phyloP scores from a whole-genome alignment of 1,140 invertebrate species.

The Tetranychus cinnabarinus region DNA sequence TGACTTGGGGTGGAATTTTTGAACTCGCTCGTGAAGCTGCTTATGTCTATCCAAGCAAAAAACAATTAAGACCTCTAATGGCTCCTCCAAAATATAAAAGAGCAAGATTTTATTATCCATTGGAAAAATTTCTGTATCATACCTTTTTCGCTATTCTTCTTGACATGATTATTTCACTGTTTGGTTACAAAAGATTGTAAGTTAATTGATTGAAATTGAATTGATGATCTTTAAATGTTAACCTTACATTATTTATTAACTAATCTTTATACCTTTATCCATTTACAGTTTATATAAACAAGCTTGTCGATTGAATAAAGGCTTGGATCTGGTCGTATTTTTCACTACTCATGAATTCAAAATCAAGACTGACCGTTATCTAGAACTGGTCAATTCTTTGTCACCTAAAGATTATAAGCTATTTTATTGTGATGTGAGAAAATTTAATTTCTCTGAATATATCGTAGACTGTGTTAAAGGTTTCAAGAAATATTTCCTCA shows the following conservation, averaged over 20 bases:
- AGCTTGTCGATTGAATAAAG: not conserved
- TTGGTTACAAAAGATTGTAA: slow-evolving; percentile 1
- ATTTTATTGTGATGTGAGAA: slow-evolving; percentile 40
- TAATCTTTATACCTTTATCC: not conserved
- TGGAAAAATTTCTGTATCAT: not conserved
- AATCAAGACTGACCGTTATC: not conserved
- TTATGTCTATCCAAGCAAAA: not conserved
- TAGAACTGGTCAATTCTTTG: not conserved
- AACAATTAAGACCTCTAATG: not conserved
- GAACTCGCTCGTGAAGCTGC: not conserved
- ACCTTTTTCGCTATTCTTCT: slow-evolving; percentile 1
- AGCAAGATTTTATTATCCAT: not conserved
- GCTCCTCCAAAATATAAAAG: not conserved
- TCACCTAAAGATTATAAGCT: slow-evolving; percentile 11
- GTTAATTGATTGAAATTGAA: not conserved
- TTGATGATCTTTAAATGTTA: too few species aligned
- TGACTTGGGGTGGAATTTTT: not conserved
- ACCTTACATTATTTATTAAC: too few species aligned
- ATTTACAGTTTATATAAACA: not conserved
- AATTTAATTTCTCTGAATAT: slow-evolving; percentile 39
- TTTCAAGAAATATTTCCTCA: slow-evolving; percentile 4
- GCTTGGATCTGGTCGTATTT: not conserved
- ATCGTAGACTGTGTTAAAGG: slow-evolving; percentile 17
- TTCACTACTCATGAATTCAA: not conserved
- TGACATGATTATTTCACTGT: not conserved